Percentiles rank a stretch among this genome's conserved stretches.
These are phyloP conservation scores for Columba livia DNA, from an alignment of 2,113 vertebrate genomes.

Conservation along the genomic window DNA sequence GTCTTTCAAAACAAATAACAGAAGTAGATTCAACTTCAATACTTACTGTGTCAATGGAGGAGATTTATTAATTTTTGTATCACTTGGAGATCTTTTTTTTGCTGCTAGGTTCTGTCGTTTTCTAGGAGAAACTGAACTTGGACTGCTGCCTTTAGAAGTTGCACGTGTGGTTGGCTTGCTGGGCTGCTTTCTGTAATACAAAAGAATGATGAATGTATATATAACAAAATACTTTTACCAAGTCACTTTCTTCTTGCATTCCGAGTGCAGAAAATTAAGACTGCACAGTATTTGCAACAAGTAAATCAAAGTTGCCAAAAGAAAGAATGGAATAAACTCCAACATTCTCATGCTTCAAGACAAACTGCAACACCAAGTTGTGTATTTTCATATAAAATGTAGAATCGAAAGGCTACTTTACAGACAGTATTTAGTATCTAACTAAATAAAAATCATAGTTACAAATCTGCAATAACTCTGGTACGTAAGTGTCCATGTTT, in stretches of 20 bases:
- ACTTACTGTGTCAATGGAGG: constrained; percentile 67
- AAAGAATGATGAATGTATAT: background rate
- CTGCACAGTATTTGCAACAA: background rate
- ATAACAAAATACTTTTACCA: background rate
- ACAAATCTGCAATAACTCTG: background rate
- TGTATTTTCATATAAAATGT: background rate
- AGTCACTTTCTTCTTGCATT: background rate
- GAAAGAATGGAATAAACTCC: background rate
- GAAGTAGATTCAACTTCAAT: constrained; percentile 32
- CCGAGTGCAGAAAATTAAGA: background rate
- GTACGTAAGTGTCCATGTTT: background rate
- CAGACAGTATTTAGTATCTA: background rate
- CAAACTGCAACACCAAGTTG: background rate
- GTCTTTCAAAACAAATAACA: background rate
- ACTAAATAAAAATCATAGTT: background rate
- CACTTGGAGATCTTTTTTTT: constrained; percentile 61
- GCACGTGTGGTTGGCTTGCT: constrained; percentile 78
- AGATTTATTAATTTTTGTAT: constrained; percentile 65
- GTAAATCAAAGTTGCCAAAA: background rate
- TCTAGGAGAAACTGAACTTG: constrained; percentile 68
- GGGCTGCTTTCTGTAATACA: constrained; percentile 74
- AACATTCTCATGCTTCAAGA: background rate
- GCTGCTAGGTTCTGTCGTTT: constrained; percentile 60
- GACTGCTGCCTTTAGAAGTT: constrained; percentile 73
- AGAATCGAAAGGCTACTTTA: background rate